Evolutionary conservation across 1,140 invertebrate species (phyloP).

Genomic region (Atta colombica): DNA sequence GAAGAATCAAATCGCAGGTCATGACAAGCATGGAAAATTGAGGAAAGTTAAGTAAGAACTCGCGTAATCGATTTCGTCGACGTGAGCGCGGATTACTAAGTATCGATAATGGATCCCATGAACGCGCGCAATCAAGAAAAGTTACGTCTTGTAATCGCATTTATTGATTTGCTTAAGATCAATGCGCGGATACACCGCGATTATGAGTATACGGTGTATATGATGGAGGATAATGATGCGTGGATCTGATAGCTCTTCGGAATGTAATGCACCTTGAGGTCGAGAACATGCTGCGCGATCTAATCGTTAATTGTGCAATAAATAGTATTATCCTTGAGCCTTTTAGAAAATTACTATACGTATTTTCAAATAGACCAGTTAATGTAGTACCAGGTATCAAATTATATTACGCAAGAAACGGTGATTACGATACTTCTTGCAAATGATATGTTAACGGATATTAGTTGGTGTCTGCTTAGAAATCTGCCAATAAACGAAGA

Average conservation of each 20-base stretch:
- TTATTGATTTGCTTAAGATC: slow-evolving; percentile 50
- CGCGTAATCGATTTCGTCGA: slow-evolving; percentile 10
- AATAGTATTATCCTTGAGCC: slow-evolving; percentile 6
- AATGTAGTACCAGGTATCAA: background rate
- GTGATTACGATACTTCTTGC: background rate
- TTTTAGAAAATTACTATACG: background rate
- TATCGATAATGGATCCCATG: slow-evolving; percentile 18
- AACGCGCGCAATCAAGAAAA: slow-evolving; percentile 29
- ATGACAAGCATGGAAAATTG: background rate
- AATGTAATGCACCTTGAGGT: background rate
- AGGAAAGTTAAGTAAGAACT: background rate
- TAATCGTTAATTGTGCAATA: slow-evolving; percentile 29
- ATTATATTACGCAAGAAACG: slow-evolving; percentile 9
- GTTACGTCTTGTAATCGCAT: slow-evolving; percentile 20
- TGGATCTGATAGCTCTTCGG: background rate
- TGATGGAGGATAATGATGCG: slow-evolving; percentile 37
- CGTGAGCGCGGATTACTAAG: background rate
- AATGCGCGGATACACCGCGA: background rate
- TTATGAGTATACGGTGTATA: background rate
- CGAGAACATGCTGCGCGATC: background rate
- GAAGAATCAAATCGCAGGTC: slow-evolving; percentile 17
- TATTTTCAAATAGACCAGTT: slow-evolving; percentile 13
- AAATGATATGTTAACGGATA: background rate
- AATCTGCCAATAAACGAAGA: background rate
- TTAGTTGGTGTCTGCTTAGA: background rate